Conservation (phyloP, 1,140 invertebrate genomes). For the Coelopa frigida region DNA sequence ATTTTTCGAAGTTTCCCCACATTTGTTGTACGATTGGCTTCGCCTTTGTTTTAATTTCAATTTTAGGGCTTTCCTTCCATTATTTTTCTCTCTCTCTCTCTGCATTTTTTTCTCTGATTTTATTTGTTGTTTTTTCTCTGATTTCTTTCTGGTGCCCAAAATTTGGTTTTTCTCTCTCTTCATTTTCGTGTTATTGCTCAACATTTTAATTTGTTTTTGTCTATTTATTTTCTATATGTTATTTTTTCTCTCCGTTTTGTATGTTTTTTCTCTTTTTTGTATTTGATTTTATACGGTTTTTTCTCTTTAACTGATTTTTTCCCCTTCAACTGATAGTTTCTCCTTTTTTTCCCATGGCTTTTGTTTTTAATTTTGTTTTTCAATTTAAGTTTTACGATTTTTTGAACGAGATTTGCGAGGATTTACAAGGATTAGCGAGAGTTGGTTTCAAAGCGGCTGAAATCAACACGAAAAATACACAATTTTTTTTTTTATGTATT, state of each 20-base stretch:
- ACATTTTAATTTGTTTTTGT: neutral
- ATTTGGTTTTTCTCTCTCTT: neutral
- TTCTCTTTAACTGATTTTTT: neutral
- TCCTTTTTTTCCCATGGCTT: neutral
- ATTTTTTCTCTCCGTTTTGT: neutral
- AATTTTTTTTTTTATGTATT: too few species aligned
- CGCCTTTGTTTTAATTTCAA: too few species aligned
- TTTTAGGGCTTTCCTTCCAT: neutral
- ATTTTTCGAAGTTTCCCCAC: too few species aligned
- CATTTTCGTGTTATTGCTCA: neutral
- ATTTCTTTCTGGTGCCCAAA: neutral
- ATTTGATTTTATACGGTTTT: neutral
- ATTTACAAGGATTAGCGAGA: too few species aligned
- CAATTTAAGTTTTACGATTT: too few species aligned
- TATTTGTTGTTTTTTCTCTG: constrained; percentile 1
- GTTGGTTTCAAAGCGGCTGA: too few species aligned
- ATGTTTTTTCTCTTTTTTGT: neutral
- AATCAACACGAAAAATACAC: too few species aligned
- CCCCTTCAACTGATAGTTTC: neutral
- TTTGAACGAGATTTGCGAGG: too few species aligned
- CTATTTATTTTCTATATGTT: neutral
- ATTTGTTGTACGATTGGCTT: too few species aligned
- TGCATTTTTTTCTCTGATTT: neutral
- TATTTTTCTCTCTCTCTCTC: neutral
- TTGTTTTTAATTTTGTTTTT: neutral